Conservation (phyloP, 1,140 invertebrate genomes). For the Procambarus virginalis region DNA sequence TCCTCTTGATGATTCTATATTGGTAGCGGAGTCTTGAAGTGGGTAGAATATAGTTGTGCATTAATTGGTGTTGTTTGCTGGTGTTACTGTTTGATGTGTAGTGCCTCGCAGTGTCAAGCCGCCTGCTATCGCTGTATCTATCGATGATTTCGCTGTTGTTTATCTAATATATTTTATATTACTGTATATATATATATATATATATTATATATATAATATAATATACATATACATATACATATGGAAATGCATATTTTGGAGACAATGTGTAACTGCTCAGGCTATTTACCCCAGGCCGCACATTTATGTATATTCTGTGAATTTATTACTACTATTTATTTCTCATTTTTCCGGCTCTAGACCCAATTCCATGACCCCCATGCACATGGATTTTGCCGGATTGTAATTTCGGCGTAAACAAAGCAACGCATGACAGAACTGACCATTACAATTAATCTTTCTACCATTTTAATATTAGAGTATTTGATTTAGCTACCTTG, state of each 20-base stretch:
- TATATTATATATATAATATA: background rate
- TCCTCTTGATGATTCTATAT: too few relatives aligned
- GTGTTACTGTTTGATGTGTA: too few relatives aligned
- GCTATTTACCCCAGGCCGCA: background rate
- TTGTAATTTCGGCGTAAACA: slow-evolving; percentile 22
- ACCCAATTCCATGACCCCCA: slow-evolving; percentile 34
- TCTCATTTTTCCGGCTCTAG: slow-evolving; percentile 18
- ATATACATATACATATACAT: background rate
- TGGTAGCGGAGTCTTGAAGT: too few relatives aligned
- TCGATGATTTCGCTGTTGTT: too few relatives aligned
- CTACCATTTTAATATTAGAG: slow-evolving; percentile 9
- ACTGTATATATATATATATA: background rate
- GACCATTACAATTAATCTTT: slow-evolving; percentile 39
- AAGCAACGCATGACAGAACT: slow-evolving; percentile 5
- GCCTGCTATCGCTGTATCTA: too few relatives aligned
- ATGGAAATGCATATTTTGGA: background rate
- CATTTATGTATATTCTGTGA: background rate
- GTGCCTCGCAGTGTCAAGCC: too few relatives aligned
- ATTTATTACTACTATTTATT: slow-evolving; percentile 36
- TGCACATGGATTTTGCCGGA: slow-evolving; percentile 7
- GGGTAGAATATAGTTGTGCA: too few relatives aligned
- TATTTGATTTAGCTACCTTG: slow-evolving; percentile 10
- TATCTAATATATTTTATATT: too few relatives aligned
- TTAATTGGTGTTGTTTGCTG: too few relatives aligned
- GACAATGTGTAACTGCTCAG: background rate